Evolutionary conservation across 92 coral and sea anemone species (phyloP).

Genomic region (Anthopleura xanthogrammica): DNA sequence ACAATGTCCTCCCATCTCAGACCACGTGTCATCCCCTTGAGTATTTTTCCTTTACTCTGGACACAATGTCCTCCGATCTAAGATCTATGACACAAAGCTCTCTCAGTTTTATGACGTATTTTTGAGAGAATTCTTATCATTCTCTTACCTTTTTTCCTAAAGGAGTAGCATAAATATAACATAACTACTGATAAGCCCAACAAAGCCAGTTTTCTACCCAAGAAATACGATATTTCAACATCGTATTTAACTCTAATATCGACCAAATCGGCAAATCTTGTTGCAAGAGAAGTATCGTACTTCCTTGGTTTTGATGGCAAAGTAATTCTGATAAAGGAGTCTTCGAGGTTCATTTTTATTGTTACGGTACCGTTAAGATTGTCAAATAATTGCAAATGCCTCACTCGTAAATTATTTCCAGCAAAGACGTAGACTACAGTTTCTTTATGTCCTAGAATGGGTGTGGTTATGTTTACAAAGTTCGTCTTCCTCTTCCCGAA

Average conservation of each 20-base stretch:
- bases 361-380: background rate
- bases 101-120: background rate
- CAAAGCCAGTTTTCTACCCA: background rate
- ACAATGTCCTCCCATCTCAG: too few species aligned
- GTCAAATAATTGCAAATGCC: slow-evolving; percentile 3
- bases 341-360: slow-evolving; percentile 15
- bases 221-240: background rate
- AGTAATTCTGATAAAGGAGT: slow-evolving; percentile 1
- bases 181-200: background rate
- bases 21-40: too few species aligned
- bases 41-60: too few species aligned
- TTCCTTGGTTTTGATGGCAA: slow-evolving; percentile 17
- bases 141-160: background rate
- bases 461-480: slow-evolving; percentile 62
- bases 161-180: background rate
- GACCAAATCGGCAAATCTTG: background rate
- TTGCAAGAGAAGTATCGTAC: background rate
- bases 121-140: background rate
- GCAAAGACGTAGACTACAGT: slow-evolving; percentile 58
- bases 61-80: too few species aligned
- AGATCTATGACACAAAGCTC: too few species aligned
- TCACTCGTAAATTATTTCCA: slow-evolving; percentile 30
- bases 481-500: slow-evolving; percentile 50
- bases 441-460: background rate
- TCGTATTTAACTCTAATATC: background rate